phyloP scores from a whole-genome alignment of 2,888 invertebrate species.

The Epistrophe grossulariae region DNA sequence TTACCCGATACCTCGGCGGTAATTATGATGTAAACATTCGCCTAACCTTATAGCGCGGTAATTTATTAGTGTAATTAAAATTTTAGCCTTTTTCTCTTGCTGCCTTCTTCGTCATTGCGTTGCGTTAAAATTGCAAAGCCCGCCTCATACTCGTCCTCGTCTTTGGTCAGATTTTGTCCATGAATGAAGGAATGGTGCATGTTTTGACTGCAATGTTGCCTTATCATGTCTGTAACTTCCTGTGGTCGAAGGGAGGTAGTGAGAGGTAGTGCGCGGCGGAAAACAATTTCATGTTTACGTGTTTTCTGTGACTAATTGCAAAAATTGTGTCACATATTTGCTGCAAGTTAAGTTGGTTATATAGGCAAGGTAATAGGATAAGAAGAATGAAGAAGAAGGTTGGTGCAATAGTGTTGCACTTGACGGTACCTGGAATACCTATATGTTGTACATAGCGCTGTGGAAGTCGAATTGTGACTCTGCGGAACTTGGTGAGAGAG shows the following conservation, averaged over 20 bases:
- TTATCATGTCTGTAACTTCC: slow-evolving; percentile 49
- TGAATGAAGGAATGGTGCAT: slow-evolving; percentile 66
- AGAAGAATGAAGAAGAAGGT: neutral
- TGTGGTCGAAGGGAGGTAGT: no score
- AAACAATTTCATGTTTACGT: slow-evolving; percentile 79
- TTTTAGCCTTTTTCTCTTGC: slow-evolving; percentile 69
- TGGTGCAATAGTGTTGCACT: slow-evolving; percentile 36
- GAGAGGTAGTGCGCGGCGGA: slow-evolving; percentile 57
- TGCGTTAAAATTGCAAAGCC: neutral
- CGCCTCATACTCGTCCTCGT: slow-evolving; percentile 12
- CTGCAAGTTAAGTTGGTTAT: slow-evolving; percentile 36
- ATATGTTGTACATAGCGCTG: neutral
- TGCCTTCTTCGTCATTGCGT: slow-evolving; percentile 36
- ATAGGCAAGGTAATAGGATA: neutral
- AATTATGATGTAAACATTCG: slow-evolving; percentile 77
- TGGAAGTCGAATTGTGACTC: slow-evolving; percentile 54
- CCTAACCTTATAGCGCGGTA: slow-evolving; percentile 70
- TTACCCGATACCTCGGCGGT: slow-evolving; percentile 72
- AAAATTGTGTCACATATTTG: slow-evolving; percentile 81
- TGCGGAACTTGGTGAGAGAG: slow-evolving; percentile 74
- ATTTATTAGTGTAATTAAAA: slow-evolving; percentile 78
- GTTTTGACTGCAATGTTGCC: slow-evolving; percentile 46
- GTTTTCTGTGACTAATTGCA: slow-evolving; percentile 82
- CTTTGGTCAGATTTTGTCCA: slow-evolving; percentile 36
- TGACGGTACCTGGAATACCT: slow-evolving; percentile 17